These are phyloP conservation scores for Nomada fucata DNA, from an alignment of 2,888 invertebrate species.

Conservation along the genomic window DNA sequence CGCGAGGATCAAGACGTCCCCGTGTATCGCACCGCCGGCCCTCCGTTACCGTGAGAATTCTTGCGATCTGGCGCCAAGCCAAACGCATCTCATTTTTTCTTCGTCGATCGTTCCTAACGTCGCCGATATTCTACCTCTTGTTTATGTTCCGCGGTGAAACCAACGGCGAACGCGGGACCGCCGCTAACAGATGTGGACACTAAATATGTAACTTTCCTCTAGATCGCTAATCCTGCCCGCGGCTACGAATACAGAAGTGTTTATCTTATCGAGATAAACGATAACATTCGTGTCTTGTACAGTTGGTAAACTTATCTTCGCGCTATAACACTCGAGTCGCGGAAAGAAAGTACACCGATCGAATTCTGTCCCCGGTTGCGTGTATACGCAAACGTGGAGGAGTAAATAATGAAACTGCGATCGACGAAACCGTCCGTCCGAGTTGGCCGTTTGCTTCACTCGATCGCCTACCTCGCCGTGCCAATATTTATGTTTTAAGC, in stretches of 20 bases:
- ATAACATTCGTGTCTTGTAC: conserved; percentile 28
- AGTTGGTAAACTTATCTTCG: conserved; percentile 25
- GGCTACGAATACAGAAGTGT: conserved; percentile 17
- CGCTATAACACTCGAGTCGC: neutral
- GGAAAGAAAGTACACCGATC: neutral
- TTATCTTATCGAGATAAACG: conserved; percentile 53
- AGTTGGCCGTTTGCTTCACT: neutral
- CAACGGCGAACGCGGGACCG: conserved; percentile 5
- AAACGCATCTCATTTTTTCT: conserved; percentile 47
- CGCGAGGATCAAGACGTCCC: neutral
- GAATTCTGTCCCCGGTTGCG: neutral
- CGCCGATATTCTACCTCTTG: conserved; percentile 56
- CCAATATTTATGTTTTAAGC: neutral
- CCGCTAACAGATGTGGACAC: conserved; percentile 49
- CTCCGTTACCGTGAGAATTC: conserved; percentile 49
- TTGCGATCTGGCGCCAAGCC: conserved; percentile 43
- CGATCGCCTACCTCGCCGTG: neutral
- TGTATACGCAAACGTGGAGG: neutral
- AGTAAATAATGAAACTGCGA: neutral
- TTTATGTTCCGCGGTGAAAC: conserved; percentile 44
- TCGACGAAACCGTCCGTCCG: neutral
- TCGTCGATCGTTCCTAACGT: conserved; percentile 54
- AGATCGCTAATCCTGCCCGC: conserved; percentile 29
- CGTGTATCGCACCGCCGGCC: neutral
- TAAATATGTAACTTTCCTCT: conserved; percentile 40